These are phyloP conservation scores for Siniperca undulata DNA, from an alignment of 2,797 vertebrate genomes.

Conservation along the genomic window DNA sequence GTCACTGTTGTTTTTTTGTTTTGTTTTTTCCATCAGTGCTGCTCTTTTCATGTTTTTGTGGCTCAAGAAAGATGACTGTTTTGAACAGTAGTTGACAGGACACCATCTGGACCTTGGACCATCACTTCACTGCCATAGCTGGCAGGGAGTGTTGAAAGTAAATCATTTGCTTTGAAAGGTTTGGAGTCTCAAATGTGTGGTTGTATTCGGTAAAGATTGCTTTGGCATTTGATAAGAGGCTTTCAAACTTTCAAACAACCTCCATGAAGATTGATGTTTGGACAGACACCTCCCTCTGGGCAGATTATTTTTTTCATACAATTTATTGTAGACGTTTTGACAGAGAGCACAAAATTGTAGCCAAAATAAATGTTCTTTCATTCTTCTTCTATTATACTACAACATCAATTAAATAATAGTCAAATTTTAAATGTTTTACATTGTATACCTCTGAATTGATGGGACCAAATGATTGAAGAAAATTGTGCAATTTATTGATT, in stretches of 20 bases:
- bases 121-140: conserved; percentile 36
- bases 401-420: background rate
- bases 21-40: background rate
- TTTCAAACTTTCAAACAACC: conserved; percentile 34
- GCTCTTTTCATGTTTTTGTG: conserved; percentile 37
- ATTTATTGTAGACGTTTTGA: background rate
- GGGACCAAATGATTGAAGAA: background rate
- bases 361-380: background rate
- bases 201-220: conserved; percentile 20
- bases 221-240: conserved; percentile 31
- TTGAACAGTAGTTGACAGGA: conserved; percentile 56
- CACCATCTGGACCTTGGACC: conserved; percentile 57
- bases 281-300: background rate
- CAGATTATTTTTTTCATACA: background rate
- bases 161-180: conserved; percentile 47
- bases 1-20: conserved; percentile 2
- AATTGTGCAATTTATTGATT: background rate
- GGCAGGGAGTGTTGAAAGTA: conserved; percentile 32
- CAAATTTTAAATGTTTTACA: background rate
- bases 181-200: conserved; percentile 30
- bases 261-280: conserved; percentile 6
- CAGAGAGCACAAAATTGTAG: background rate
- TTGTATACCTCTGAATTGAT: background rate
- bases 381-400: background rate
- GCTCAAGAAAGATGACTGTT: conserved; percentile 41